These are phyloP conservation scores for Burhinus bistriatus DNA, from an alignment of 2,113 vertebrate species.

Conservation along the genomic window DNA sequence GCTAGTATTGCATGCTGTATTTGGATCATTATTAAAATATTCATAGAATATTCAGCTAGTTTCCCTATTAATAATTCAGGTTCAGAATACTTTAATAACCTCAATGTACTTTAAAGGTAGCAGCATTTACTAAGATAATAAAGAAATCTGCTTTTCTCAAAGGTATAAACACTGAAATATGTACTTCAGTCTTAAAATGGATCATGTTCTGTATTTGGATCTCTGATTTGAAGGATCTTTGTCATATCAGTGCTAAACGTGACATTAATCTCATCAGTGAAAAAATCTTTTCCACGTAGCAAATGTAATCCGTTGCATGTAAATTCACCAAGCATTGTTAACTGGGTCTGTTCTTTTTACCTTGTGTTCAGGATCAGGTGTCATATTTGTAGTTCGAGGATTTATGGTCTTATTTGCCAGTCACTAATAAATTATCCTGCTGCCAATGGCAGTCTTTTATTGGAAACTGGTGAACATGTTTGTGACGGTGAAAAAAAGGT, in stretches of 20 bases:
- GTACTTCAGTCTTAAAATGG: not conserved
- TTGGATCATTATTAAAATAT: slow-evolving; percentile 47
- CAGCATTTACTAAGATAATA: not conserved
- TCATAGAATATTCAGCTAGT: slow-evolving; percentile 37
- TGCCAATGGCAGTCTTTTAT: not conserved
- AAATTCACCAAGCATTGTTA: not conserved
- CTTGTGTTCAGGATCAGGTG: not conserved
- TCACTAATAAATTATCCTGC: not conserved
- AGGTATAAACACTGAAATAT: not conserved
- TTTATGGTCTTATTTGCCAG: not conserved
- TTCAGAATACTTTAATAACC: slow-evolving; percentile 35
- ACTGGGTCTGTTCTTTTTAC: not conserved
- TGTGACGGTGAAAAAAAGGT: not conserved
- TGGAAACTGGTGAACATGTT: not conserved
- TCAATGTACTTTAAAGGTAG: slow-evolving; percentile 9
- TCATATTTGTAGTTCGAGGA: not conserved
- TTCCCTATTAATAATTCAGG: slow-evolving; percentile 47
- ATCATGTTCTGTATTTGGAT: not conserved
- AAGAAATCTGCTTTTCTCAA: not conserved
- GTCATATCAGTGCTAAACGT: not conserved
- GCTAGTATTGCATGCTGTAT: not conserved
- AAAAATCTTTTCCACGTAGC: not conserved
- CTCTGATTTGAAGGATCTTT: not conserved
- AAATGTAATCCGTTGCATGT: not conserved
- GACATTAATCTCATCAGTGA: not conserved